Evolutionary conservation across 2,797 vertebrate species (phyloP), one percentile per base, ranked within the genome.

Genomic region (Hirundo rustica): DNA sequence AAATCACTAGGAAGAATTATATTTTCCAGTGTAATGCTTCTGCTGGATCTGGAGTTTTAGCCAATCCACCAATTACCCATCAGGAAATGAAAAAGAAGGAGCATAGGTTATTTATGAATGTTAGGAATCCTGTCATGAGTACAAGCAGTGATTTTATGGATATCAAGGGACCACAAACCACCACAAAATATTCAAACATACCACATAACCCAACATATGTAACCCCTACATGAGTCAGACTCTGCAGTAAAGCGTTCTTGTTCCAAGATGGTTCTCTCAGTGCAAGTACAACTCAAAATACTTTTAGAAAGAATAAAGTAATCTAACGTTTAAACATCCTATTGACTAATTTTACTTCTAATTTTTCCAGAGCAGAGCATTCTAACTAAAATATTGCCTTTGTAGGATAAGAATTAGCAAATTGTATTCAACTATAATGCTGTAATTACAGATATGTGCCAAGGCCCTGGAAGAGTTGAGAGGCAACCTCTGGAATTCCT

Each of bases 111-210:
- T 78, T 90, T 94, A 82, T 55, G 38, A 53, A 73, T 34, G 11
- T 65, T 85, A 80, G 60, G 42, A 78, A 40, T 62, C 47, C 36
- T 72, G 47, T 74, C 84, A 74, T 0, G 0, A 94, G 72, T 58
- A 91, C 30, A 72, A 83, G 62, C 40, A 88, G 47, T n/a, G n/a
- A 82, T 96, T 95, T 95, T 80, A 89, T 89, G 47, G 30, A 55
- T 80, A 77, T 77, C 86, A 77, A 84, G 65, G n/a, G 78, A 94
- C 44, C 55, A 65, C 68, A 94, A 92, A 58, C 47, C 26, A 85
- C 85, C n/a, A 89, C 55, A 44, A 81, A 94, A 82, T 82, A 87
- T 40, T 67, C 74, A 68, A 76, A 80, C 36, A 22, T 67, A 74
- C 61, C 72, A 58, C 4, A 4, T 82, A 94, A 70, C 20, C 26